Percentiles rank a stretch among this genome's conserved stretches.
Evolutionary conservation across 2,797 vertebrate species (phyloP).

Genomic region (Pseudochaenichthys georgianus): DNA sequence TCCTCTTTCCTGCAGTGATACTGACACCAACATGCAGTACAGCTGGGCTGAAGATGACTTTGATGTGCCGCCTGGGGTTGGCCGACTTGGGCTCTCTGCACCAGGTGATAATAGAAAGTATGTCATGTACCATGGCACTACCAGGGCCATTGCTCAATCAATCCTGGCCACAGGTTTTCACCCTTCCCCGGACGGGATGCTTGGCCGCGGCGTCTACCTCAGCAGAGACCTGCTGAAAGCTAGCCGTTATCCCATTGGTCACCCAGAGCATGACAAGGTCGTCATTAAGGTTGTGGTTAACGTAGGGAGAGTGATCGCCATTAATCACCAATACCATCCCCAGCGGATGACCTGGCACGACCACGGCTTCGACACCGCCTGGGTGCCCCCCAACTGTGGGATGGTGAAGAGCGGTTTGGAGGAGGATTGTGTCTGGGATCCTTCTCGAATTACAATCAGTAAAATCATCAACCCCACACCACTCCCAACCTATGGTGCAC

Average conservation of each 20-base stretch:
- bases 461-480: fast-evolving
- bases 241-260: conserved; percentile 45
- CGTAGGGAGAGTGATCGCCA: conserved; percentile 75
- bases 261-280: conserved; percentile 25
- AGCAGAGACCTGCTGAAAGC: conserved; percentile 80
- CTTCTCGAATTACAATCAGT: background rate
- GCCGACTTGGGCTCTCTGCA: fast-evolving
- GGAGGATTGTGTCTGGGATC: conserved; percentile 83
- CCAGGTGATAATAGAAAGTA: conserved; percentile 5
- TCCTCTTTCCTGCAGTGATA: background rate
- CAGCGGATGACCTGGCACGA: conserved; percentile 60
- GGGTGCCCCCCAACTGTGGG: conserved; percentile 73
- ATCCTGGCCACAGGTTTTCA: conserved; percentile 24
- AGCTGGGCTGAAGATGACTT: conserved; percentile 68
- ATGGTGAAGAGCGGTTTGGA: conserved; percentile 61
- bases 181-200: conserved; percentile 44
- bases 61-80: fast-evolving
- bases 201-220: conserved; percentile 79
- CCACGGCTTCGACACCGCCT: conserved; percentile 64
- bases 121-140: conserved; percentile 81
- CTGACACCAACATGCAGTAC: background rate
- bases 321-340: conserved; percentile 45
- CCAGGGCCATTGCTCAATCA: fast-evolving
- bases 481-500: fast-evolving
- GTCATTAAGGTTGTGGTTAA: conserved; percentile 65